Evolutionary conservation across 2,888 invertebrate genomes (phyloP).

Genomic region (Stenurella melanura): DNA sequence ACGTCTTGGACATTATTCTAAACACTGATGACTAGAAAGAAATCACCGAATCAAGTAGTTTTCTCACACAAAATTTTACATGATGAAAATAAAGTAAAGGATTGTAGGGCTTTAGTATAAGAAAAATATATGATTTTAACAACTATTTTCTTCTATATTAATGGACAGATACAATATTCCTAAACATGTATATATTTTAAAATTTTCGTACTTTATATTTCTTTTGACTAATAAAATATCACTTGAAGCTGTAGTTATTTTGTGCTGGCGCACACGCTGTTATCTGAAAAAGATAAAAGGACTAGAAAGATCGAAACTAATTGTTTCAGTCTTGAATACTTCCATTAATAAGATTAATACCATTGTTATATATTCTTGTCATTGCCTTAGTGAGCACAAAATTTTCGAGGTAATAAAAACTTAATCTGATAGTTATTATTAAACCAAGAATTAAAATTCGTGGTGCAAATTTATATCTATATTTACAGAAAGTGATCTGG

Average conservation of each 20-base stretch:
- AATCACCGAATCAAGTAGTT: conserved; percentile 8
- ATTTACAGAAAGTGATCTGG: neutral
- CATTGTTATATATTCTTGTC: neutral
- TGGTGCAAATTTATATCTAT: neutral
- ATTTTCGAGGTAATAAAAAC: neutral
- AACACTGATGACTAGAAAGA: conserved; percentile 5
- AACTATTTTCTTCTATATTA: neutral
- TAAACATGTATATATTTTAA: neutral
- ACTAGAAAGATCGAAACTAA: neutral
- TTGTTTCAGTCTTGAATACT: neutral
- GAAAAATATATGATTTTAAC: neutral
- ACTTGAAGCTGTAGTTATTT: neutral
- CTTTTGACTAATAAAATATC: neutral
- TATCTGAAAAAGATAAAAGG: conserved; percentile 1
- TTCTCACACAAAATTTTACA: neutral
- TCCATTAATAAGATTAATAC: neutral
- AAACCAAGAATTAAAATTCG: neutral
- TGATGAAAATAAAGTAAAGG: neutral
- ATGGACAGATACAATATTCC: neutral
- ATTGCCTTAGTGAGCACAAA: neutral
- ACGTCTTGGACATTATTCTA: neutral
- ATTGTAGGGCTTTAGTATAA: neutral
- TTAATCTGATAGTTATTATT: neutral
- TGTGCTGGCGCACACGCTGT: neutral
- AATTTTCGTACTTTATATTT: neutral